Base-by-base conservation (phyloP, 2,888 invertebrate genomes). In the Drosophila lutescens region DNA sequence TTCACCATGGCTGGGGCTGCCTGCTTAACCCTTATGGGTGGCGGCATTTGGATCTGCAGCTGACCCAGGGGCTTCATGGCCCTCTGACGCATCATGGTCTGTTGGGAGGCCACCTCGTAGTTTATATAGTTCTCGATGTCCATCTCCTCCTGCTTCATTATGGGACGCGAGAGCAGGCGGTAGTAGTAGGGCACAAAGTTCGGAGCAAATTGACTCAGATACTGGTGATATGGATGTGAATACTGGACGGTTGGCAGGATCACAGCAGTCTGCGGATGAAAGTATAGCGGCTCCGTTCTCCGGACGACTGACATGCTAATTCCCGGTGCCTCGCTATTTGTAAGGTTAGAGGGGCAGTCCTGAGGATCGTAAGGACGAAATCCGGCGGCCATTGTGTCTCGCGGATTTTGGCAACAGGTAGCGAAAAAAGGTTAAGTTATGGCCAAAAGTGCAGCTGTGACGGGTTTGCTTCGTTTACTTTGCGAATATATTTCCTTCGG, bases 111-210 rank as follows among this genome's bases (percentile, higher is more conserved):
- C 46, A 80, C 38, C 56, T 83, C 78, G 23, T 20, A 40, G n/a
- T 80, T 80, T n/a, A 83, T 78, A 30, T 73, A 78, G 30, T 76
- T 68, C n/a, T 80, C 84, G 34, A 82, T 51, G 15, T 76, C 72
- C 74, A 74, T 72, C 50, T 69, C 66, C 50, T 74, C 65, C 20
- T 50, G 53, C 44, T 32, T 67, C 41, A 67, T 54, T 23, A 66
- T 74, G 0, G 70, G 70, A 1, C 70, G 55, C 30, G 70, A 41
- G 17, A 72, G 51, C 51, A 71, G 55, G 30, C 72, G 46, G 38
- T 71, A 62, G 7, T 71, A 72, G 73, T 71, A 71, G 8, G 71
- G 73, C 47, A 71, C 63, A 30, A 72, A 72, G 13, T 32, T 62
- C 8, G 71, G 71, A 0, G 73, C 62, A 10, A 71, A 72, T 7